A percentile compares a stretch with the other conserved stretches of the same genome.
These are phyloP conservation scores for Coremacera marginata DNA, from an alignment of 2,888 invertebrate species.

Conservation along the genomic window DNA sequence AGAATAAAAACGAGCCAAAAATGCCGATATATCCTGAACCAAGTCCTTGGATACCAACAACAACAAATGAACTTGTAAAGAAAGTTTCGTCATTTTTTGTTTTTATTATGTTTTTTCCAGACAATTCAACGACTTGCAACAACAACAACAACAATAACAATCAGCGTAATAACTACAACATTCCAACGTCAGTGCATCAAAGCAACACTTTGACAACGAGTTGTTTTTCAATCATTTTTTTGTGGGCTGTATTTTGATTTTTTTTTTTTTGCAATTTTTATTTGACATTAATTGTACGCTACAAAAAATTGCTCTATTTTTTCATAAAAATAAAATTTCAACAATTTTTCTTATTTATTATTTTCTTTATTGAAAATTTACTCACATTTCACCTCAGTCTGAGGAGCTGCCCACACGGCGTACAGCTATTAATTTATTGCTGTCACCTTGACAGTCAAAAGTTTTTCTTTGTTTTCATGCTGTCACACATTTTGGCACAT, in stretches of 20 bases:
- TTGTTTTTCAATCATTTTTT: background rate
- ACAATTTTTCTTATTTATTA: too few relatives aligned
- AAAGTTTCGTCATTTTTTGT: background rate
- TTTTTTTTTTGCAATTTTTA: background rate
- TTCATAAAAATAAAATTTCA: too few relatives aligned
- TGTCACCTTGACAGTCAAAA: slow-evolving; percentile 19
- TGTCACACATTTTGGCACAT: background rate
- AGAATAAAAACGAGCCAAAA: slow-evolving; percentile 10
- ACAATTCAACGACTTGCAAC: background rate
- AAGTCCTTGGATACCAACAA: slow-evolving; percentile 41
- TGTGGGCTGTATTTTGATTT: background rate
- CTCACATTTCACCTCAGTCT: too few relatives aligned
- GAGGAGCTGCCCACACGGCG: too few relatives aligned
- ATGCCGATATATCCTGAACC: slow-evolving; percentile 24
- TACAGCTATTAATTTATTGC: background rate
- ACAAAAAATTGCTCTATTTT: too few relatives aligned
- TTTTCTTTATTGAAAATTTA: too few relatives aligned
- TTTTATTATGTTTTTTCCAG: background rate
- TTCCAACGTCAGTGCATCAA: background rate
- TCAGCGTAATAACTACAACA: background rate
- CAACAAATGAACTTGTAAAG: slow-evolving; percentile 13
- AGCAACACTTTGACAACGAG: background rate
- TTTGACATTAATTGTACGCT: background rate
- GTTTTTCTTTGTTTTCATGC: background rate
- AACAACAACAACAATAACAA: slow-evolving; percentile 12